Base-by-base conservation (phyloP, 2,888 invertebrate genomes). In the Chrysodeixis includens region DNA sequence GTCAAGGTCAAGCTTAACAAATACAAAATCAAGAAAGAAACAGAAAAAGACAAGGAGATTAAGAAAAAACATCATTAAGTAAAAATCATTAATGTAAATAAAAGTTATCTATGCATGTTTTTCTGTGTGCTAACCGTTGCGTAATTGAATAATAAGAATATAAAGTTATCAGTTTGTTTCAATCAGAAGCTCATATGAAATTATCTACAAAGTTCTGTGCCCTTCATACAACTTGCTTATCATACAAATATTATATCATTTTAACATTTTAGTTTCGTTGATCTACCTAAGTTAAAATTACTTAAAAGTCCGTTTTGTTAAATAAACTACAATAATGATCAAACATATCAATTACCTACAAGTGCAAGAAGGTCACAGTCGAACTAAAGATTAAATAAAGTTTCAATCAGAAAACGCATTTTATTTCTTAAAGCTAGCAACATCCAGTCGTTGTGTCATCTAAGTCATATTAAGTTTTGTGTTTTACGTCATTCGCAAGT, bases 1-100 rank as follows among this genome's bases (percentile, higher is more conserved):
- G 93, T 94, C 26, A 92, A 90, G 70, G 92, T 94, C 46, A 87
- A 83, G 56, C 66, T 94, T 63, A 91, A 88, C 72, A 93, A 92
- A 66, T 87, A 83, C 66, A 84, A 84, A 35, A 83, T 82, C 6
- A 86, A 86, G 68, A 85, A 85, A 44, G 81, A 86, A 54, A 56
- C 81, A 5, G 63, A 75, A 60, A 78, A 71, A 30, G 68, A 69
- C 53, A 76, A 65, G 49, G 59, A 70, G 10, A 51, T 66, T 2
- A 71, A 35, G 14, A 81, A 77, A 62, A 61, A 40, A n/a, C 67
- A 66, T 59, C 67, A 66, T 59, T 71, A 22, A 73, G 46, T 52
- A 40, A 14, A 46, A 49, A 10, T 18, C 10, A 22, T 18, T 1
- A 35, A 26, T 22, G 16, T 30, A 44, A 35, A 26, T 5, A 26